phyloP scores from a whole-genome alignment of 2,888 invertebrate genomes.

The Drosophila falleni region DNA sequence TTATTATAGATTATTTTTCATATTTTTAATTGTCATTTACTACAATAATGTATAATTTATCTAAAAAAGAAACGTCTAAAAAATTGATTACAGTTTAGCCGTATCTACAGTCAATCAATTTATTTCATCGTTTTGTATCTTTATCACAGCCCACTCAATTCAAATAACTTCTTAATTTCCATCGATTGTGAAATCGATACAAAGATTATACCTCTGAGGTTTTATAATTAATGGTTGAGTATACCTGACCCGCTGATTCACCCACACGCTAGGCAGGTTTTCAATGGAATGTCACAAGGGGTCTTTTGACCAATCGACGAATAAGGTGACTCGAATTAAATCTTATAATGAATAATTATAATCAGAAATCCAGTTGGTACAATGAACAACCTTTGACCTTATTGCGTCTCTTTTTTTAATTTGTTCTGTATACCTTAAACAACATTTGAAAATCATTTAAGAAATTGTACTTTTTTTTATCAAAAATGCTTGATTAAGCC shows the following conservation, averaged over 20 bases:
- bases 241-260: slow-evolving; percentile 46
- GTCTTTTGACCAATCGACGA: slow-evolving; percentile 45
- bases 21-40: not conserved
- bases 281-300: slow-evolving; percentile 35
- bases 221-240: slow-evolving; percentile 20
- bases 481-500: not conserved
- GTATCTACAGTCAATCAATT: not conserved
- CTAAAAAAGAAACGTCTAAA: not conserved
- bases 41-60: not conserved
- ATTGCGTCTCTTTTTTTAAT: slow-evolving; percentile 1
- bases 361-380: slow-evolving; percentile 12
- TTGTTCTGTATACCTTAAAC: not conserved
- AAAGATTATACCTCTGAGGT: slow-evolving; percentile 12
- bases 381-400: slow-evolving; percentile 53
- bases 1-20: not conserved
- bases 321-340: slow-evolving; percentile 44
- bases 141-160: slow-evolving; percentile 39
- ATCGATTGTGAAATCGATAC: slow-evolving; percentile 71
- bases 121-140: slow-evolving; percentile 31
- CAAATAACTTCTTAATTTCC: slow-evolving; percentile 60
- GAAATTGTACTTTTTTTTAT: not conserved
- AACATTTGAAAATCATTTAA: not conserved
- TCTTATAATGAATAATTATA: slow-evolving; percentile 28
- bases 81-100: not conserved
- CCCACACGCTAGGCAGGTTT: slow-evolving; percentile 60